A percentile compares a stretch with the other conserved stretches of the same genome.
These are phyloP conservation scores for Rhea pennata DNA, from an alignment of 2,113 vertebrate species.

Conservation along the genomic window DNA sequence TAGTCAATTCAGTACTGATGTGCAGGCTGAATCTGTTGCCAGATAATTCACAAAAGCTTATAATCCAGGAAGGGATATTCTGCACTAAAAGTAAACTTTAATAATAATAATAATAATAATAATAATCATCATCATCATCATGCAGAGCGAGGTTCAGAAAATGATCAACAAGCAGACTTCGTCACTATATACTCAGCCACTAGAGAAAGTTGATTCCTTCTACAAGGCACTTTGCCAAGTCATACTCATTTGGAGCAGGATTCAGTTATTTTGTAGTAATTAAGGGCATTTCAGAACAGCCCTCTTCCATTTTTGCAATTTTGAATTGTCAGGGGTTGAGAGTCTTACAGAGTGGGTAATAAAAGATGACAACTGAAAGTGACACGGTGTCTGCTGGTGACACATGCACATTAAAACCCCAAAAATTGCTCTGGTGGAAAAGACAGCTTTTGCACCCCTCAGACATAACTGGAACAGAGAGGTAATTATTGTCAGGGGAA, in stretches of 20 bases:
- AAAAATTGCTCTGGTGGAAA: neutral
- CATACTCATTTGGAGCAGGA: neutral
- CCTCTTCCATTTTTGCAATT: neutral
- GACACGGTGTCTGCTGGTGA: neutral
- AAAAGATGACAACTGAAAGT: neutral
- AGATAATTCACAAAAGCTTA: neutral
- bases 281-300: neutral
- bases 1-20: neutral
- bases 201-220: neutral
- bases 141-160: neutral
- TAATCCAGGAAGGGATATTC: neutral
- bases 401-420: neutral
- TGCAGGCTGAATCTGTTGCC: neutral
- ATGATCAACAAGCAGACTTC: neutral
- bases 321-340: neutral
- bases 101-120: neutral
- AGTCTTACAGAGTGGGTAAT: neutral
- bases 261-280: neutral
- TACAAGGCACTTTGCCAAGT: neutral
- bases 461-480: neutral
- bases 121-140: neutral
- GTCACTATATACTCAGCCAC: neutral
- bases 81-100: neutral
- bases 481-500: neutral
- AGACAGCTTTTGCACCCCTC: neutral